Base-by-base conservation (phyloP, 2,113 vertebrate species). In the Tichodroma muraria region DNA sequence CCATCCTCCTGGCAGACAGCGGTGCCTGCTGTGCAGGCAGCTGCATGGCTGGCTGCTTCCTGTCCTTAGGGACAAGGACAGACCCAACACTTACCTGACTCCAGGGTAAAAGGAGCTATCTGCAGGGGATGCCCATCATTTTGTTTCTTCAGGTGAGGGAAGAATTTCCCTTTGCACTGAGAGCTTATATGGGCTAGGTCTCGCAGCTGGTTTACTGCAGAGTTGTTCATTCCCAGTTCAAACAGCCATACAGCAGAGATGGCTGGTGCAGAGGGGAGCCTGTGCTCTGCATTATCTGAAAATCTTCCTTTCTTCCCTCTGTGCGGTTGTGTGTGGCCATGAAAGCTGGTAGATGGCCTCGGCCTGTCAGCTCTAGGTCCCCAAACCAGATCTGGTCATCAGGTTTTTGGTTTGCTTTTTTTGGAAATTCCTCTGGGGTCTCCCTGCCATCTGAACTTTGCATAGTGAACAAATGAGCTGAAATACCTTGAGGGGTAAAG, bases 291-390 rank as follows among this genome's bases (percentile, higher is more conserved):
- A 0, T 38, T 63, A 27, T 10, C 25, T 75, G 40, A n/a, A 73
- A 66, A 56, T 37, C 16, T 35, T 53, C 37, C n/a, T 71, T 25
- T 42, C 28, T 84, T 79, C 37, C 25, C n/a, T 84, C 56, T 4
- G 1, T 30, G 13, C 0, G 0, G 33, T 37, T 33, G 77, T 50
- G 35, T 0, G 0, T 56, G 44, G 60, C 77, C 66, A 14, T 69
- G 47, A 59, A 91, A 37, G 56, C 59, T 73, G 54, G 50, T 73
- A 70, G 57, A 37, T 10, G 1, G 57, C 73, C 77, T 56, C 8
- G 1, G 45, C 66, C 50, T 63, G 6, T 59, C 75, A 4, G 0
- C 66, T 64, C 33, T 23, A 20, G 22, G 27, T 89, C 45, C 56
- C 56, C 0, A 0, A 73, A 47, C 37, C 68, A 78, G 63, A 70